These are phyloP conservation scores for Schizopygopsis pylzovi DNA, from an alignment of 2,797 vertebrate genomes.

Conservation along the genomic window DNA sequence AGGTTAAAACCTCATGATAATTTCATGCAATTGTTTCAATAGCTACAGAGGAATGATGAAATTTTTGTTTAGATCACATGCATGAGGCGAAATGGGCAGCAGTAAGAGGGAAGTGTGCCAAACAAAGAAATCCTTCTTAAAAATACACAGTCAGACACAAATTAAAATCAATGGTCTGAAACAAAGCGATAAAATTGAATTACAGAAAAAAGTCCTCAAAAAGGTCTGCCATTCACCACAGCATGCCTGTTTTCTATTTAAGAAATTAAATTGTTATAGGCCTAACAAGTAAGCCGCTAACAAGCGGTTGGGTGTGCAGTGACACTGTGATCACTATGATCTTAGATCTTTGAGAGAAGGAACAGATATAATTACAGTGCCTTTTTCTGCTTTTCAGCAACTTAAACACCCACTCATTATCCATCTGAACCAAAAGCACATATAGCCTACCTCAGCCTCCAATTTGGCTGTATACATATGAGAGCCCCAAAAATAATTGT, in stretches of 20 bases:
- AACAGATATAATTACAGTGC: constrained; percentile 78
- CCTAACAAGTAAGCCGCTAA: constrained; percentile 70
- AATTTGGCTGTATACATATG: constrained; percentile 73
- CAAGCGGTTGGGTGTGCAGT: constrained; percentile 67
- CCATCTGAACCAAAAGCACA: constrained; percentile 72
- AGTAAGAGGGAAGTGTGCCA: not conserved
- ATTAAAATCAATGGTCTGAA: not conserved
- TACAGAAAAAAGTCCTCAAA: constrained; percentile 19
- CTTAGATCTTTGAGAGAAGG: constrained; percentile 61
- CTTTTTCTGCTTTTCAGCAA: constrained; percentile 71
- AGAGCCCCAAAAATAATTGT: constrained; percentile 56
- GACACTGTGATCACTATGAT: constrained; percentile 74
- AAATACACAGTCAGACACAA: not conserved
- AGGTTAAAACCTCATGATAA: constrained; percentile 35
- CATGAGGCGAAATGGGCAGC: not conserved
- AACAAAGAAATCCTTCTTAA: not conserved
- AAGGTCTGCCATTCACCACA: constrained; percentile 53
- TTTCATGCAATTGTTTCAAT: constrained; percentile 35
- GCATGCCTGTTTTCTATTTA: constrained; percentile 58
- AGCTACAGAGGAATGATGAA: constrained; percentile 17
- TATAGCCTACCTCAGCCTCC: constrained; percentile 63
- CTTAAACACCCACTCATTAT: constrained; percentile 79
- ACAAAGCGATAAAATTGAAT: constrained; percentile 23
- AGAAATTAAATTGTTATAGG: constrained; percentile 72
- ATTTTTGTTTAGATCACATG: constrained; percentile 42